Evolutionary conservation across 1,140 invertebrate species (phyloP), one percentile per base, ranked within the genome.

Genomic region (Psix sp.): DNA sequence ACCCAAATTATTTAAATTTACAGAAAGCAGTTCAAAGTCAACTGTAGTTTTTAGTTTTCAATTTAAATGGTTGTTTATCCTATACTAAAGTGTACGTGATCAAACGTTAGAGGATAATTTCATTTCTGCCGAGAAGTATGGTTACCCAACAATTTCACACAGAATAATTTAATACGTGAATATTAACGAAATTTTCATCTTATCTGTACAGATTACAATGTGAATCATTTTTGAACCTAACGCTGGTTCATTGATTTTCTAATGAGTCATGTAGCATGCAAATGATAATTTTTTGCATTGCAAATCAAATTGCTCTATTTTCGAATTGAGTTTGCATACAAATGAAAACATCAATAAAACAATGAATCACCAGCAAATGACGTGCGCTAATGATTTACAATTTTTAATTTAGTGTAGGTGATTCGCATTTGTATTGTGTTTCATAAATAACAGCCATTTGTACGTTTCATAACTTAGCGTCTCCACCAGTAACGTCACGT

Each of bases 331-430:
- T 65, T 65, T 57, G 67, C 57, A 71, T 71, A 56, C 56, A 56
- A 71, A 71, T 72, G 52, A 65, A 73, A 66, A 65, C 46, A 60
- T 73, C 54, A 54, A 73, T 54, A 73, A 66, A 46, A 56, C 54
- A 66, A 74, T 74, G 70, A 74, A 66, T 74, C 70, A 74, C 24
- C 62, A 48, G 51, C 42, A 49, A 60, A 62, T 74, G 54, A 74
- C 56, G 24, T 42, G 36, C 26, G 42, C 52, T 39, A 62, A 74
- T 62, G 70, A 66, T 63, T 68, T 68, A 49, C 57, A 68, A 74
- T 68, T 68, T 59, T 57, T 59, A 57, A 59, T 74, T 65, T 60
- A 52, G 72, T 59, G 63, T 74, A 52, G 63, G 59, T 68, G 65
- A 65, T 43, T 17, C 35, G 43, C 29, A 26, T n/a, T 6, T 68